phyloP scores from a whole-genome alignment of 2,113 vertebrate genomes.

The Phodopus roborovskii region DNA sequence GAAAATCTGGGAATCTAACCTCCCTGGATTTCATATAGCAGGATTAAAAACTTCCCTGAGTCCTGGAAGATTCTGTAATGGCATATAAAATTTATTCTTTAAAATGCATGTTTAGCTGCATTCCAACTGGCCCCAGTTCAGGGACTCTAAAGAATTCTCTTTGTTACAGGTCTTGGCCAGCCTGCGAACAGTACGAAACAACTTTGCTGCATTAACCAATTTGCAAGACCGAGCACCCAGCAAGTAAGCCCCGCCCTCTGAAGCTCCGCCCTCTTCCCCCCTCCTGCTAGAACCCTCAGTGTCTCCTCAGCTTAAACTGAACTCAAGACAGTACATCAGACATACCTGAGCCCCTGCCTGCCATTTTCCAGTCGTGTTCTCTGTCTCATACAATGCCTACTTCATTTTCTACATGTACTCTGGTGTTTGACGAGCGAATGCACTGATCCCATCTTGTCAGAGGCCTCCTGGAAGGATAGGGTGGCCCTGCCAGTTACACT shows the following conservation, averaged over 20 bases:
- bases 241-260: constrained; percentile 91
- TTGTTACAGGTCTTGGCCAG: constrained; percentile 95
- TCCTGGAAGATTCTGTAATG: not conserved
- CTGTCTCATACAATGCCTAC: not conserved
- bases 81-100: not conserved
- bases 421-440: constrained; percentile 62
- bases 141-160: constrained; percentile 54
- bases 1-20: not conserved
- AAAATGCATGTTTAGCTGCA: not conserved
- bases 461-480: not conserved
- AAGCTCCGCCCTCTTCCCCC: constrained; percentile 78
- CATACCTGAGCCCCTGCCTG: not conserved
- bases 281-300: not conserved
- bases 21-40: not conserved
- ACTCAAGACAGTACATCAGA: not conserved
- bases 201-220: constrained; percentile 99
- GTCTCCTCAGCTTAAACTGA: constrained; percentile 8
- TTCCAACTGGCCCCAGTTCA: not conserved
- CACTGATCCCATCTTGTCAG: constrained; percentile 55
- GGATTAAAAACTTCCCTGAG: not conserved
- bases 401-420: constrained; percentile 67
- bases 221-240: constrained; percentile 95
- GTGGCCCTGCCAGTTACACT: not conserved
- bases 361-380: not conserved
- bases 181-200: constrained; percentile 98